phyloP scores from a whole-genome alignment of 2,888 invertebrate species.

The Zygothrica quintamaculata region DNA sequence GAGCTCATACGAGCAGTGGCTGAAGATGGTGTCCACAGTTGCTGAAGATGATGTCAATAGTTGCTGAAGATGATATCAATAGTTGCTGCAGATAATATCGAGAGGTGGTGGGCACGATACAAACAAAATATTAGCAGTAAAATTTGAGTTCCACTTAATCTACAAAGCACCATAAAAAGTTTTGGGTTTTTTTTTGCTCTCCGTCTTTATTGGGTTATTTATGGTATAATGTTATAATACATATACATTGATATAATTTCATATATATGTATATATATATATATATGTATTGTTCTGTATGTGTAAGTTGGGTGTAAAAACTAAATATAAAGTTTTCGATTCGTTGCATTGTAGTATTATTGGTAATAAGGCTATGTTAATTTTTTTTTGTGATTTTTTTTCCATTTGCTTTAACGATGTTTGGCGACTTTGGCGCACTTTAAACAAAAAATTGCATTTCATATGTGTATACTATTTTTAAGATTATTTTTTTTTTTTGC shows the following conservation, averaged over 20 bases:
- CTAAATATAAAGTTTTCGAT: conserved; percentile 29
- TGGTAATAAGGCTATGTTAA: conserved; percentile 68
- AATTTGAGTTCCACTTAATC: too few relatives aligned
- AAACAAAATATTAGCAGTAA: too few relatives aligned
- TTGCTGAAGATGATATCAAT: too few relatives aligned
- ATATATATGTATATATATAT: conserved; percentile 33
- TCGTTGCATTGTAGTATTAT: conserved; percentile 45
- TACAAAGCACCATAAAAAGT: too few relatives aligned
- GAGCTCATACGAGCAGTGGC: too few relatives aligned
- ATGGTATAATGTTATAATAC: conserved; percentile 48
- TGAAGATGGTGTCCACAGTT: too few relatives aligned
- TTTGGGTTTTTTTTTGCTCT: conserved; percentile 33
- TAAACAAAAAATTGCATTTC: conserved; percentile 36
- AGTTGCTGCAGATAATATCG: too few relatives aligned
- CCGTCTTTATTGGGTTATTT: conserved; percentile 61
- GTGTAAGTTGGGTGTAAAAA: conserved; percentile 7
- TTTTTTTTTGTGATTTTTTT: too few relatives aligned
- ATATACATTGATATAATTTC: too few relatives aligned
- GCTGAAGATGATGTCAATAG: too few relatives aligned
- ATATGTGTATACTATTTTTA: conserved; percentile 23
- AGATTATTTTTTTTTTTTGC: too few relatives aligned
- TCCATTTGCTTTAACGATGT: conserved; percentile 21
- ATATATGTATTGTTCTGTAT: conserved; percentile 25
- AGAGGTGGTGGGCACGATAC: too few relatives aligned
- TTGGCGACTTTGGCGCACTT: conserved; percentile 28